These are phyloP conservation scores for Gymnorhina tibicen DNA, from an alignment of 2,113 vertebrate genomes.

Conservation along the genomic window DNA sequence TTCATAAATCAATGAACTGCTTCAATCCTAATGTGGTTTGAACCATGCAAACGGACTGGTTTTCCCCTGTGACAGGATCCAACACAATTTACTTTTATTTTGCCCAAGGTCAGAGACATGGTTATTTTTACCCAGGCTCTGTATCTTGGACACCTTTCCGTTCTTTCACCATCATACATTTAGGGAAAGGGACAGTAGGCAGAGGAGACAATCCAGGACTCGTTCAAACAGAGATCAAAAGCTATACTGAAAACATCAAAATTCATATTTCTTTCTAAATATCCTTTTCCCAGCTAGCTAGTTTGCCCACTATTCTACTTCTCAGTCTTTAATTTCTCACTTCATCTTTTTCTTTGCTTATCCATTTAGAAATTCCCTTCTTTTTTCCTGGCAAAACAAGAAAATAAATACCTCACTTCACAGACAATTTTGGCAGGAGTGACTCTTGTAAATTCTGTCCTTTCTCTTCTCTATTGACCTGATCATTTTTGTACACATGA, in stretches of 20 bases:
- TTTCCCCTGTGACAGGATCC: background rate
- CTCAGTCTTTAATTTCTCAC: background rate
- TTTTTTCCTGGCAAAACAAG: background rate
- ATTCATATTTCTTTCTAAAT: background rate
- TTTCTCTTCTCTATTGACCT: background rate
- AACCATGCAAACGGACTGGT: background rate
- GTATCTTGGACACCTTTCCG: background rate
- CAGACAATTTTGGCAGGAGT: background rate
- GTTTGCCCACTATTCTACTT: background rate
- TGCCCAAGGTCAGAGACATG: background rate
- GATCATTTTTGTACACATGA: background rate
- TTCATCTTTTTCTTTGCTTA: background rate
- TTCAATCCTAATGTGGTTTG: background rate
- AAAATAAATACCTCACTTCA: background rate
- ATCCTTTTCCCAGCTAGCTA: background rate
- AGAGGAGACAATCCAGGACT: background rate
- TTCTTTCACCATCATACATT: background rate
- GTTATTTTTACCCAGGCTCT: background rate
- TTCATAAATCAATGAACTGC: background rate
- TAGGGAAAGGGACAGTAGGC: background rate
- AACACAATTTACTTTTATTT: background rate
- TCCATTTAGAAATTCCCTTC: background rate
- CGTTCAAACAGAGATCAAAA: background rate
- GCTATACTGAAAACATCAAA: background rate
- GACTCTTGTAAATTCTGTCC: background rate